Conservation (phyloP, 1,140 invertebrate species). For the Zaprionus capensis region DNA sequence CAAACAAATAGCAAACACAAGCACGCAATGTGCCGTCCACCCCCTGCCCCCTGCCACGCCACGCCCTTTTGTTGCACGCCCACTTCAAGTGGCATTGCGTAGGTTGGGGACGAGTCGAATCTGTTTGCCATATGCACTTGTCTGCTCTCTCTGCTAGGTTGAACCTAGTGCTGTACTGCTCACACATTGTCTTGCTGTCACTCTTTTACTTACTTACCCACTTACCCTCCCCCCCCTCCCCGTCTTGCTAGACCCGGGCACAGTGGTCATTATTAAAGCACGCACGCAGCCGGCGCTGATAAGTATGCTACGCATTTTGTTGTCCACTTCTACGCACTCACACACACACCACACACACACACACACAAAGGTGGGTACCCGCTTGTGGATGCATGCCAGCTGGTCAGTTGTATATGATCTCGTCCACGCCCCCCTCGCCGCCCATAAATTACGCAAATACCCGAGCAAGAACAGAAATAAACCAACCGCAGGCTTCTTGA, state of each 20-base stretch:
- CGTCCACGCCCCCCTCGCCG: conserved; percentile 12
- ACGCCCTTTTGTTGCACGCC: not conserved
- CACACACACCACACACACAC: conserved; percentile 9
- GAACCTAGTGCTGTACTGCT: not conserved
- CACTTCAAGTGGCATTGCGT: conserved; percentile 12
- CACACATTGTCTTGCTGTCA: not conserved
- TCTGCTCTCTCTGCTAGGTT: not conserved
- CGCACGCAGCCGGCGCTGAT: conserved; percentile 38
- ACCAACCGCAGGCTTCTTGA: conserved; percentile 18
- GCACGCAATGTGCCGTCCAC: not conserved
- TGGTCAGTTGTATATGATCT: conserved; percentile 36
- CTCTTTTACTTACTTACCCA: not conserved
- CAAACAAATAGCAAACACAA: conserved; percentile 28
- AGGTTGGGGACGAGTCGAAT: conserved; percentile 26
- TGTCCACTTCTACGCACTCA: conserved; percentile 10
- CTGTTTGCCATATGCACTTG: conserved; percentile 48
- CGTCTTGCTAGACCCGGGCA: not conserved
- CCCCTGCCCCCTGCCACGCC: not conserved
- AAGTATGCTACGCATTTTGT: conserved; percentile 45
- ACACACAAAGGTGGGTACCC: not conserved
- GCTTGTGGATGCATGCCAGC: conserved; percentile 41
- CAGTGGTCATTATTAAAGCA: conserved; percentile 47
- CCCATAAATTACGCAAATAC: conserved; percentile 31
- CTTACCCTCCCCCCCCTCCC: not conserved
- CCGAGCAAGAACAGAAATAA: not conserved